Evolutionary conservation across 2,797 vertebrate species (phyloP), one percentile per base, ranked within the genome.

Genomic region (Myotis planiceps): DNA sequence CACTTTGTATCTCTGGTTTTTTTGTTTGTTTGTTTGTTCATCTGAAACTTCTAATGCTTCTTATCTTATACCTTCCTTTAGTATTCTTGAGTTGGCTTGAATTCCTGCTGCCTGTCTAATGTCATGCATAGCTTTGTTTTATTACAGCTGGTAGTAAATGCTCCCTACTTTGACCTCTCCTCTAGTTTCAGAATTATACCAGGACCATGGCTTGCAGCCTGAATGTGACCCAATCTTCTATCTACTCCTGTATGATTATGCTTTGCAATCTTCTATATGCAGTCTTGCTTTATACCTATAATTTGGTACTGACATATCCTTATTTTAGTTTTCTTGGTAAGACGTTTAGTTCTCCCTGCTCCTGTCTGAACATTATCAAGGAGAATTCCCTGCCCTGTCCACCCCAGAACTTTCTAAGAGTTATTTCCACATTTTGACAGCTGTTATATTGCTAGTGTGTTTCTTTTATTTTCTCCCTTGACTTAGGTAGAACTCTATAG

Each of bases 381-480:
- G 84, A 87, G 29, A 94, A 92, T 96, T 85, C 85, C 60, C 78
- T 88, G 39, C 42, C 14, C 94, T 63, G 2, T n/a, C 27, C 12
- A 94, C 47, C 19, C 21, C 45, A 6, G 91, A 58, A 90, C 78
- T 96, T 90, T 76, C 65, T 69, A 69, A 96, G 55, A 92, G 53
- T 79, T 93, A 88, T 92, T 93, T 83, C 4, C 18, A 95, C 79
- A 79, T 94, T 80, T 96, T 2, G 6, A 92, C 85, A 94, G 90
- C 92, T 95, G 21, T 92, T 90, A 75, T 69, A 34, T 72, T 92
- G 14, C 39, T 60, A 80, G 34, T 53, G 3, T 71, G 23, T 94
- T 95, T 96, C 45, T 93, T 95, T 96, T 76, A 92, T 92, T 94
- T 96, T 49, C 32, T 96, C 79, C n/a, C 80, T 79, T 93, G 88